Evolutionary conservation across 2,797 vertebrate genomes (phyloP).

Genomic region (Hephaestus fuliginosus): DNA sequence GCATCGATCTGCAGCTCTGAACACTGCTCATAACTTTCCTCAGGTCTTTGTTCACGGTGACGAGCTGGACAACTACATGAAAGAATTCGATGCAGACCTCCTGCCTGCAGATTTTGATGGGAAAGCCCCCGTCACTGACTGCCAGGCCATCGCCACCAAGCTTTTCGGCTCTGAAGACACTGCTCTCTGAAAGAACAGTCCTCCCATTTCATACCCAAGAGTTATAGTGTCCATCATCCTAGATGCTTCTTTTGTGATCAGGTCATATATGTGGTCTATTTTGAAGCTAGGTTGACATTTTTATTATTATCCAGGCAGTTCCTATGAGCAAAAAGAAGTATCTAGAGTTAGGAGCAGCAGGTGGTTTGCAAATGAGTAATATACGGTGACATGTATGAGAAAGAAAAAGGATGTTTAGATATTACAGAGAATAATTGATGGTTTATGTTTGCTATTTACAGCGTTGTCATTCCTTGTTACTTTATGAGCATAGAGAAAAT

Average conservation of each 20-base stretch:
- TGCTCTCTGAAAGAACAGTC: constrained; percentile 84
- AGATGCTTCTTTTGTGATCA: constrained; percentile 45
- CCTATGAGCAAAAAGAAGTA: constrained; percentile 36
- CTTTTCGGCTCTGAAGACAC: constrained; percentile 96
- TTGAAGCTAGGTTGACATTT: constrained; percentile 44
- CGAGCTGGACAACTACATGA: constrained; percentile 91
- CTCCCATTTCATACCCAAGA: constrained; percentile 17
- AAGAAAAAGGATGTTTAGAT: constrained; percentile 57
- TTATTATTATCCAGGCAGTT: constrained; percentile 35
- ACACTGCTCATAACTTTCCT: background rate
- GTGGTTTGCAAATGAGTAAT: constrained; percentile 28
- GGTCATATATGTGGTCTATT: constrained; percentile 37
- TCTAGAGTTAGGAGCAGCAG: constrained; percentile 54
- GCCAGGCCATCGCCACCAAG: constrained; percentile 87
- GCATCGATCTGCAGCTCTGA: constrained; percentile 2
- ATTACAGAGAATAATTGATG: constrained; percentile 43
- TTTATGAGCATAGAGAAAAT: constrained; percentile 10
- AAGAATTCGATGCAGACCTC: constrained; percentile 90
- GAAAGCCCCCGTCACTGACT: constrained; percentile 88
- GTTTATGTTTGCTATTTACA: constrained; percentile 30
- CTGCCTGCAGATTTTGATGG: constrained; percentile 94
- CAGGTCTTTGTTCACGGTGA: constrained; percentile 96
- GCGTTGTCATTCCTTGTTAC: constrained; percentile 3
- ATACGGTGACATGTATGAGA: constrained; percentile 14
- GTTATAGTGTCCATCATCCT: constrained; percentile 39